Evolutionary conservation across 2,888 invertebrate species (phyloP).

Genomic region (Mythimna ferrago): DNA sequence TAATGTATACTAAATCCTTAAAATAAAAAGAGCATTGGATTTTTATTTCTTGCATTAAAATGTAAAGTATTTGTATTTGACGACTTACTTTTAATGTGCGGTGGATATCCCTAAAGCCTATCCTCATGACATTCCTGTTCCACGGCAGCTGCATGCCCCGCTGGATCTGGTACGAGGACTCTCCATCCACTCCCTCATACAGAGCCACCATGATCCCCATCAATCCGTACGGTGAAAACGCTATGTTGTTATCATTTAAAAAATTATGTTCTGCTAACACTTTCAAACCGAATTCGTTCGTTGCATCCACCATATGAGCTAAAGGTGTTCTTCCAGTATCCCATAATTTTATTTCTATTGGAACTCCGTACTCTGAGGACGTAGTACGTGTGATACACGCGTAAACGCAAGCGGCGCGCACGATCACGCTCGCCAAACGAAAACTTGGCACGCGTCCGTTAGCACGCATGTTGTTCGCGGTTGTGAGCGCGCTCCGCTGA

Average conservation of each 20-base stretch:
- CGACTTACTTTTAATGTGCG: conserved; percentile 94
- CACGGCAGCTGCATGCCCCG: conserved; percentile 93
- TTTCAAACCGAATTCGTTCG: conserved; percentile 93
- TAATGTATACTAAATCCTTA: neutral
- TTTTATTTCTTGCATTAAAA: neutral
- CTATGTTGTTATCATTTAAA: conserved; percentile 94
- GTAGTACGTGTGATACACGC: conserved; percentile 65
- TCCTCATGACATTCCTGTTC: conserved; percentile 93
- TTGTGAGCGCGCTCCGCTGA: conserved; percentile 81
- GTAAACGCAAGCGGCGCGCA: conserved; percentile 68
- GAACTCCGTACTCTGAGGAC: conserved; percentile 78
- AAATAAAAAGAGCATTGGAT: neutral
- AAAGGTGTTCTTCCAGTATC: conserved; percentile 90
- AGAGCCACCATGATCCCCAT: conserved; percentile 95
- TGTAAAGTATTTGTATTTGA: neutral
- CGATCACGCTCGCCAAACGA: conserved; percentile 55
- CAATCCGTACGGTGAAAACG: conserved; percentile 96
- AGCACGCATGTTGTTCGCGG: conserved; percentile 81
- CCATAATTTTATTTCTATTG: conserved; percentile 87
- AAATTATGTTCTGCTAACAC: conserved; percentile 93
- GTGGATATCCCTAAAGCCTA: conserved; percentile 96
- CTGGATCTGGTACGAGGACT: conserved; percentile 93
- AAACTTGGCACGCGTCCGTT: conserved; percentile 76
- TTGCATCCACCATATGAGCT: conserved; percentile 95
- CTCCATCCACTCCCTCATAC: conserved; percentile 94